A percentile compares a stretch with the other conserved stretches of the same genome.
These are phyloP conservation scores for Scolopax bukidnonensis DNA, from an alignment of 2,797 vertebrate species.

Conservation along the genomic window DNA sequence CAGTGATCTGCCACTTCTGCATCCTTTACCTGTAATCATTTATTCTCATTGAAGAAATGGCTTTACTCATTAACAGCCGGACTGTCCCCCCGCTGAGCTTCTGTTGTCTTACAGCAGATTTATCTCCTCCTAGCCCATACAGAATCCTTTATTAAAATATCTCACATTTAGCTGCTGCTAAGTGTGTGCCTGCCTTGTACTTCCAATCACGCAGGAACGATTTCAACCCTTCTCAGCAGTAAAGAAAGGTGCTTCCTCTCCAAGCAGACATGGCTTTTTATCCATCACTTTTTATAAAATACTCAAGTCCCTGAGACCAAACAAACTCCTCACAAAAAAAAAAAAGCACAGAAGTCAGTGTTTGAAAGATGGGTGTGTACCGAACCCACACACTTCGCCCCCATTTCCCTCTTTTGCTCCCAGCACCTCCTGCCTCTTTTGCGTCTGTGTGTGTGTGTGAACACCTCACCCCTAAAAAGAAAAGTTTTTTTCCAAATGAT, in stretches of 20 bases:
- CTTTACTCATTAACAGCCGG: conserved; percentile 40
- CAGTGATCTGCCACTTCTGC: neutral
- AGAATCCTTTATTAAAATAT: neutral
- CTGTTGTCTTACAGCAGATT: neutral
- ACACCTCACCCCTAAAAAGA: neutral
- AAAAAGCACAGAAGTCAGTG: neutral
- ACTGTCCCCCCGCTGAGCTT: neutral
- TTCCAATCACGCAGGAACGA: neutral
- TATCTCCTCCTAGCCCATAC: neutral
- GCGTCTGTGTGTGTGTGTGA: rapidly evolving
- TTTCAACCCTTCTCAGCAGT: neutral
- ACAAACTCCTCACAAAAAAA: neutral
- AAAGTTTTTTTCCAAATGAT: neutral
- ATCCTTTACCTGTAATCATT: conserved; percentile 14
- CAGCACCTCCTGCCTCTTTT: neutral
- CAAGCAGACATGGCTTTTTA: neutral
- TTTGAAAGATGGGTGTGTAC: neutral
- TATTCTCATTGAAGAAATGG: conserved; percentile 3
- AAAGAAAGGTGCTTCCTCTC: neutral
- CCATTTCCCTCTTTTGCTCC: neutral
- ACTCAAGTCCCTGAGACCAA: neutral
- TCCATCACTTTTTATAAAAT: neutral
- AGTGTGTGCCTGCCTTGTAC: neutral
- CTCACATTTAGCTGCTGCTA: neutral
- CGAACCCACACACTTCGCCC: neutral